Conservation (phyloP, 2,113 vertebrate genomes). For the Pelobates fuscus region DNA sequence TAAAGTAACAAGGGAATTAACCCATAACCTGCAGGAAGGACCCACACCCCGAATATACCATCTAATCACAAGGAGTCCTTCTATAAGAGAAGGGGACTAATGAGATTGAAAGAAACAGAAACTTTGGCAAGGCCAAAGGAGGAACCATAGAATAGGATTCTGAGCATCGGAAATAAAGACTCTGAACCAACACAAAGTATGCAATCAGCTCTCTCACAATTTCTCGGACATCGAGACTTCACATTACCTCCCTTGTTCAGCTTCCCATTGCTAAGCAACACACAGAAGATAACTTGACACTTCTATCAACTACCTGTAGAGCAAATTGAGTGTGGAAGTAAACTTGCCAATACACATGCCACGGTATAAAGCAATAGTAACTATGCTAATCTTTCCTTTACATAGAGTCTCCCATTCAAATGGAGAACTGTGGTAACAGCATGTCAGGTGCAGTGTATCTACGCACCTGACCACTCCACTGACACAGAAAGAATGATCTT, state of each 20-base stretch:
- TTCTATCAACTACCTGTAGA: background rate
- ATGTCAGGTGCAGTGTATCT: too few species aligned
- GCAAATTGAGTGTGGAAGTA: background rate
- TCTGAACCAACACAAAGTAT: background rate
- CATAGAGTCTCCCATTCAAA: too few species aligned
- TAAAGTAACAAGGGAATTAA: slow-evolving; percentile 20
- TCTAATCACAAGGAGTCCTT: slow-evolving; percentile 13
- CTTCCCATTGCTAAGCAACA: too few species aligned
- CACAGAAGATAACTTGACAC: too few species aligned
- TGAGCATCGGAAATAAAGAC: slow-evolving; percentile 4
- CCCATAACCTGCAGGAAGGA: slow-evolving; percentile 44
- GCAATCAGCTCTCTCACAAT: slow-evolving; percentile 27
- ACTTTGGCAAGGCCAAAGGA: slow-evolving; percentile 24
- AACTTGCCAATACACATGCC: background rate
- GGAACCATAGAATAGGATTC: slow-evolving; percentile 29
- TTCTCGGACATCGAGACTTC: slow-evolving; percentile 3
- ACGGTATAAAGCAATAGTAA: background rate
- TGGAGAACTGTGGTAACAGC: too few species aligned
- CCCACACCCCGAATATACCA: slow-evolving; percentile 26
- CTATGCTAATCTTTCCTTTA: too few species aligned
- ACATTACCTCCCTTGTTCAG: too few species aligned
- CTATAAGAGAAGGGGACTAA: slow-evolving; percentile 9
- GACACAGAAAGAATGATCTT: too few species aligned
- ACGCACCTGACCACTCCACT: too few species aligned
- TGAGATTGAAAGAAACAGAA: slow-evolving; percentile 23